These are phyloP conservation scores for Pteropus alecto DNA, from an alignment of 2,113 vertebrate genomes.

Conservation along the genomic window DNA sequence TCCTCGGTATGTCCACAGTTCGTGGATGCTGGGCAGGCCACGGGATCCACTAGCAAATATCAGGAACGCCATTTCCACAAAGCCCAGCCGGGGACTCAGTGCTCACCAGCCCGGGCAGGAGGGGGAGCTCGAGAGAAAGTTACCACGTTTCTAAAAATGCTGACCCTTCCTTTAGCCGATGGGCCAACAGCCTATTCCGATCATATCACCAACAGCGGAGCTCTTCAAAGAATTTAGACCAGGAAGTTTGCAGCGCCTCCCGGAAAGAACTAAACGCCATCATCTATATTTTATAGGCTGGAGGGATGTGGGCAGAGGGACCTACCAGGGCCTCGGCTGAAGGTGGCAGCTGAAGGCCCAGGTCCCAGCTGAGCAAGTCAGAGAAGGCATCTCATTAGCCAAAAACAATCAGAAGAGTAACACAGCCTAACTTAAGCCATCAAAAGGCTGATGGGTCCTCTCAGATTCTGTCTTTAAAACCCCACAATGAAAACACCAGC, in stretches of 20 bases:
- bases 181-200: too few relatives aligned
- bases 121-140: neutral
- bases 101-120: neutral
- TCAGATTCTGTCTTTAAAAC: neutral
- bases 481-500: accelerated
- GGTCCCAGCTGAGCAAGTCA: too few relatives aligned
- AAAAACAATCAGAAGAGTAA: too few relatives aligned
- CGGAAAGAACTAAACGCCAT: accelerated
- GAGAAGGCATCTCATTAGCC: neutral
- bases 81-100: neutral
- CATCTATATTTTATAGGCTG: too few relatives aligned
- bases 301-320: neutral
- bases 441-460: neutral
- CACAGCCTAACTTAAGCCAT: accelerated
- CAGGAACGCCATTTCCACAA: neutral
- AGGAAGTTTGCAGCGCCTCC: neutral
- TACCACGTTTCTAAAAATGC: neutral
- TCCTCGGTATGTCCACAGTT: accelerated
- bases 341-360: accelerated
- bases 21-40: accelerated
- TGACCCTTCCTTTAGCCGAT: neutral
- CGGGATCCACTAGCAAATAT: neutral
- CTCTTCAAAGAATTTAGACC: neutral
- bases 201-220: accelerated
- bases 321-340: neutral